Evolutionary conservation across 2,888 invertebrate species (phyloP), one percentile per base, ranked within the genome.

Genomic region (Volucella bombylans): DNA sequence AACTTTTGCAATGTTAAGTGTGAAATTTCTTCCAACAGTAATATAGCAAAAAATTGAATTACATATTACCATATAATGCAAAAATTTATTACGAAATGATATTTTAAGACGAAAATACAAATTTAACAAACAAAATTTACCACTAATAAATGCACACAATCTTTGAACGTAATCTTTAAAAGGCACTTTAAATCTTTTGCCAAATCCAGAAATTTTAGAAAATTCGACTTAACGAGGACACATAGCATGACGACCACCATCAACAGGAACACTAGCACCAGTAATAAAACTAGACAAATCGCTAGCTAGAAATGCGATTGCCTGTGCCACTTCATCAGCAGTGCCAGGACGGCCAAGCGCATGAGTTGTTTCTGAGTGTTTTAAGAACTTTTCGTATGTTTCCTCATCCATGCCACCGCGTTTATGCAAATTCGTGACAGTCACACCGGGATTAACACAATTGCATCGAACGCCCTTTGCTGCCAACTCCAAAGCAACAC

Each of bases 161-260:
- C 15, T 49, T 39, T 14, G 14, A 41, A 4, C 23, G 12, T 3
- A 1, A 23, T 18, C 15, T 49, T 39, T 11, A 23, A 41, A 4
- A 18, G 2, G 12, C 15, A 1, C 3, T 39, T 41, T 11, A n/a
- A 38, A 15, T 6, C 0, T 9, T 15, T 1, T 12, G 10, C 43
- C 8, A 61, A 45, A 15, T 18, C 2, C 18, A 23, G 18, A 23
- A 43, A 18, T n/a, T 15, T 12, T 2, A 39, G 1, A 12, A 2
- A 23, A 45, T 18, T 14, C 14, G 12, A 8, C 31, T 94, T 94
- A 97, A 89, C 98, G 94, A 10, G 98, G 98, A 89, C 98, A 98
- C 96, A 98, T 96, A 8, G 96, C 96, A 91, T 98, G 97, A 59
- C 98, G 94, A 0, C 99, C 99, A 23, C 99, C 99, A 91, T 99